Conservation (phyloP, 2,888 invertebrate species). For the Strigamia transsilvanica region DNA sequence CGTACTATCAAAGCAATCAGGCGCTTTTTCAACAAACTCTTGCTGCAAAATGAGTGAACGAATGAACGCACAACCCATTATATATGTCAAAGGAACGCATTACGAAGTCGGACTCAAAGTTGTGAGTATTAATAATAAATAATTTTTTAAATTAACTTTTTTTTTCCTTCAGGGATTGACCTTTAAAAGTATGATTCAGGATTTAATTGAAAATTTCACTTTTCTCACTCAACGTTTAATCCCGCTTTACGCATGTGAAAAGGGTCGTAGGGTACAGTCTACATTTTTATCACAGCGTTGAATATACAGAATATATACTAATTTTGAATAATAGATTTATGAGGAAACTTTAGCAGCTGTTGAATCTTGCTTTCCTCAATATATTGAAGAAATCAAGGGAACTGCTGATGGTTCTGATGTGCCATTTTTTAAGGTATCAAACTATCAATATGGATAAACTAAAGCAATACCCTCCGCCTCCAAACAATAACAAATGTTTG, state of each 20-base stretch:
- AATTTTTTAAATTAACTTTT: too few relatives aligned
- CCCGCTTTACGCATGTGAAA: not conserved
- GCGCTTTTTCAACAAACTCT: too few relatives aligned
- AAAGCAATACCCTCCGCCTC: too few relatives aligned
- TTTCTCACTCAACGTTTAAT: slow-evolving; percentile 69
- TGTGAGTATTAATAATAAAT: not conserved
- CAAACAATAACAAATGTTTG: slow-evolving; percentile 19
- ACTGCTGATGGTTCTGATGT: slow-evolving; percentile 84
- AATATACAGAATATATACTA: not conserved
- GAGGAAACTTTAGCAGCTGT: slow-evolving; percentile 77
- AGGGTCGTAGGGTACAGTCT: not conserved
- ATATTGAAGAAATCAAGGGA: slow-evolving; percentile 82
- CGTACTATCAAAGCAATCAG: too few relatives aligned
- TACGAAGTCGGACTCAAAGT: slow-evolving; percentile 44
- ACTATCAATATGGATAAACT: not conserved
- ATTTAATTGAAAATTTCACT: slow-evolving; percentile 70
- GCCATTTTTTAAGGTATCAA: slow-evolving; percentile 82
- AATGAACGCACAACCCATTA: not conserved
- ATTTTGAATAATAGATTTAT: slow-evolving; percentile 68
- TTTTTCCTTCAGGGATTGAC: slow-evolving; percentile 78
- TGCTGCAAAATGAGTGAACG: not conserved
- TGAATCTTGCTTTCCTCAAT: slow-evolving; percentile 78
- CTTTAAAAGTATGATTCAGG: slow-evolving; percentile 77
- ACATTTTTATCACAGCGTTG: not conserved
- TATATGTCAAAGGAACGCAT: slow-evolving; percentile 21